phyloP scores from a whole-genome alignment of 2,797 vertebrate genomes.

The Paguma larvata region DNA sequence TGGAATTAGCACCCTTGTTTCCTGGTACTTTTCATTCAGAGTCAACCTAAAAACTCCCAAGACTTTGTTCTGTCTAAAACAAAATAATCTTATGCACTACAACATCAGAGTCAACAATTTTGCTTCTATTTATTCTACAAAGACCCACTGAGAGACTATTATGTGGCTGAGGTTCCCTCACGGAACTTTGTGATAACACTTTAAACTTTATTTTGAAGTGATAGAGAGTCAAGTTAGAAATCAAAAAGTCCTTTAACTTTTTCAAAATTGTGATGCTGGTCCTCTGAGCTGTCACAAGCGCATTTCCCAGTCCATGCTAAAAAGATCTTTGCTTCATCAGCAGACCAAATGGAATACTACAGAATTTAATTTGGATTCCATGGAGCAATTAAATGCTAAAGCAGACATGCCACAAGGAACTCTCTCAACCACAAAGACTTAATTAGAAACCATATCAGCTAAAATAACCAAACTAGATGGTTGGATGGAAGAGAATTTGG shows the following conservation, averaged over 20 bases:
- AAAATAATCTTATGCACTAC: slow-evolving; percentile 15
- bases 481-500: slow-evolving; percentile 83
- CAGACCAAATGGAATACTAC: slow-evolving; percentile 89
- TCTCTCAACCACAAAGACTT: slow-evolving; percentile 90
- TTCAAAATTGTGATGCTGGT: slow-evolving; percentile 64
- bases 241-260: slow-evolving; percentile 65
- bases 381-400: slow-evolving; percentile 91
- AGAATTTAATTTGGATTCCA: slow-evolving; percentile 90
- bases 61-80: slow-evolving; percentile 47
- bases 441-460: slow-evolving; percentile 90
- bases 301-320: slow-evolving; percentile 78
- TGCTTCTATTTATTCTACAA: slow-evolving; percentile 51
- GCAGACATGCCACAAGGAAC: slow-evolving; percentile 88
- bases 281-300: slow-evolving; percentile 20
- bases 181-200: slow-evolving; percentile 34
- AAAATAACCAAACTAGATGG: slow-evolving; percentile 90
- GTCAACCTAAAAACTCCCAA: slow-evolving; percentile 45
- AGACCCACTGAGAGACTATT: slow-evolving; percentile 30
- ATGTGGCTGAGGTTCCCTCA: not conserved
- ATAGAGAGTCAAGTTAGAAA: slow-evolving; percentile 62
- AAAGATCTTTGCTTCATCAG: slow-evolving; percentile 88
- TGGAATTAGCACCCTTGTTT: not conserved
- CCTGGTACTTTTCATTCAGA: slow-evolving; percentile 44
- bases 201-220: slow-evolving; percentile 62
- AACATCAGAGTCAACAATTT: slow-evolving; percentile 28